These are phyloP conservation scores for Tiaroga cobitis DNA, from an alignment of 2,797 vertebrate genomes.

Conservation along the genomic window DNA sequence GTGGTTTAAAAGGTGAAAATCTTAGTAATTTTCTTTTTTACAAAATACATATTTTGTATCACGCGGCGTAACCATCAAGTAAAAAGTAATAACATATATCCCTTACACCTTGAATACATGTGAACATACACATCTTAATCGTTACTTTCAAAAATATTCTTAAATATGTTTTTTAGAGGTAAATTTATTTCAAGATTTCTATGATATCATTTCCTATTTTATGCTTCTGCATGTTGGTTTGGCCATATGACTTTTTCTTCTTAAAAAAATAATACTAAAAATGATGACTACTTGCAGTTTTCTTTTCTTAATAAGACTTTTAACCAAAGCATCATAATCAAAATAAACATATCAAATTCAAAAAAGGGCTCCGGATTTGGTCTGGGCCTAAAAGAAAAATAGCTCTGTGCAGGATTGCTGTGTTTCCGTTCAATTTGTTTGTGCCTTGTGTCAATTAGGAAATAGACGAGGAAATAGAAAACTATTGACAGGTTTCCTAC, in stretches of 20 bases:
- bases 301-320: no score
- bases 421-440: neutral
- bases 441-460: neutral
- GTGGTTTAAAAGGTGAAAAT: neutral
- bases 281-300: neutral
- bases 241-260: neutral
- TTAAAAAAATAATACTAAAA: neutral
- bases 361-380: neutral
- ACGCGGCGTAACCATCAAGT: neutral
- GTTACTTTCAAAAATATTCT: neutral
- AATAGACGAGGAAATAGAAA: slow-evolving; percentile 30
- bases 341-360: neutral
- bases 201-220: neutral
- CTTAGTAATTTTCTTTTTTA: no score
- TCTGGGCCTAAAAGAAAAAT: neutral
- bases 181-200: no score
- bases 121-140: neutral
- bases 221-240: neutral
- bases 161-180: neutral
- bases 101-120: neutral
- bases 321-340: neutral
- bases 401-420: neutral
- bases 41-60: no score
- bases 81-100: neutral
- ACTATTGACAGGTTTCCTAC: slow-evolving; percentile 55